These are phyloP conservation scores for Nyctibius grandis DNA, from an alignment of 2,797 vertebrate species.

Conservation along the genomic window DNA sequence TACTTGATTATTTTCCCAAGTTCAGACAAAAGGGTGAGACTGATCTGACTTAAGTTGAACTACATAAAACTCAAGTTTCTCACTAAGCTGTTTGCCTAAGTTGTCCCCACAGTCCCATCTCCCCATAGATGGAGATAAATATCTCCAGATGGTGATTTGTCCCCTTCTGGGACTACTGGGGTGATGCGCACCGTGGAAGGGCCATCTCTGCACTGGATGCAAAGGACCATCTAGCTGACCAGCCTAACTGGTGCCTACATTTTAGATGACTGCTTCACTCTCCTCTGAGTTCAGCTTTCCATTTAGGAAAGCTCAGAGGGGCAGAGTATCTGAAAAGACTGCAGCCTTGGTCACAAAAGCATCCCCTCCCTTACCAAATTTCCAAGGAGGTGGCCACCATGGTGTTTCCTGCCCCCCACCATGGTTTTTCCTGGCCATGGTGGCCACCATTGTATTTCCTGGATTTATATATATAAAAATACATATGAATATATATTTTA, in stretches of 20 bases:
- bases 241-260: background rate
- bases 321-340: background rate
- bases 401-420: background rate
- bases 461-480: background rate
- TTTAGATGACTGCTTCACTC: background rate
- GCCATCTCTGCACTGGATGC: background rate
- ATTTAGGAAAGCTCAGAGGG: background rate
- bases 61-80: background rate
- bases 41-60: background rate
- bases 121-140: background rate
- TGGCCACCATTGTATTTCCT: background rate
- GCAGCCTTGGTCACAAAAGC: background rate
- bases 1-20: constrained; percentile 23
- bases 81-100: background rate
- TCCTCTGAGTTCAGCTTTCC: background rate
- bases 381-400: background rate
- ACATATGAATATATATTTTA: background rate
- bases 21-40: background rate
- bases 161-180: background rate
- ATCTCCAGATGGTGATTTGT: background rate
- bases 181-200: background rate
- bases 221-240: background rate
- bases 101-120: background rate
- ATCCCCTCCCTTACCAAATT: background rate
- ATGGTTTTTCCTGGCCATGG: background rate